Evolutionary conservation across 2,113 vertebrate genomes (phyloP), one percentile per base, ranked within the genome.

Genomic region (Equus przewalskii): DNA sequence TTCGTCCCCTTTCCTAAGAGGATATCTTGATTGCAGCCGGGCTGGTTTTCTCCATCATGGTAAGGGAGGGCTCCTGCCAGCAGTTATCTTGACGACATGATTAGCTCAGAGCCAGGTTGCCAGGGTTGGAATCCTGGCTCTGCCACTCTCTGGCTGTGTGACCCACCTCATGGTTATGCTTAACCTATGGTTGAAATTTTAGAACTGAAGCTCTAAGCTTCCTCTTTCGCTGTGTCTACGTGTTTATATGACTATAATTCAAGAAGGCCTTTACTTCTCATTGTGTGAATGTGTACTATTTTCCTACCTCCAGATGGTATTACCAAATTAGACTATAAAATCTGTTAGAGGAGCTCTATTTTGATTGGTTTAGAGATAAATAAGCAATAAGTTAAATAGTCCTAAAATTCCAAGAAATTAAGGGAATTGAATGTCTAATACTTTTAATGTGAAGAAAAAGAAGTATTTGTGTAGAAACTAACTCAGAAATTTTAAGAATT

Each of bases 331-430:
- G 44, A 91, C 76, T 65, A 85, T 36, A 64, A 91, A 83, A 9
- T 82, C 26, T 94, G 28, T 73, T 49, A 67, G 21, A 24, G 70
- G 21, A 72, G 44, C 19, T n/a, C n/a, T 91, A n/a, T 79, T 58
- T 89, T 87, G 89, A 60, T 79, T 85, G 78, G 8, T 49, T 80
- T 88, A 56, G 30, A 83, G 54, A 70, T 58, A 96, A 90, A 91
- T n/a, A 67, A 90, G 46, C 6, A 75, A 26, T 73, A 90, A 85
- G n/a, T 22, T 49, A 21, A 72, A 33, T 80, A 80, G 73, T 92
- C 19, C 41, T 79, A 84, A 97, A 84, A 60, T 79, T 91, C 18
- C 82, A 41, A 79, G 19, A 86, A 94, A 96, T 65, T 67, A 85
- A 94, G 46, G 41, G 84, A 91, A 58, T 13, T 54, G 44, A 83